Evolutionary conservation across 2,113 vertebrate species (phyloP).

Genomic region (Panthera leo): DNA sequence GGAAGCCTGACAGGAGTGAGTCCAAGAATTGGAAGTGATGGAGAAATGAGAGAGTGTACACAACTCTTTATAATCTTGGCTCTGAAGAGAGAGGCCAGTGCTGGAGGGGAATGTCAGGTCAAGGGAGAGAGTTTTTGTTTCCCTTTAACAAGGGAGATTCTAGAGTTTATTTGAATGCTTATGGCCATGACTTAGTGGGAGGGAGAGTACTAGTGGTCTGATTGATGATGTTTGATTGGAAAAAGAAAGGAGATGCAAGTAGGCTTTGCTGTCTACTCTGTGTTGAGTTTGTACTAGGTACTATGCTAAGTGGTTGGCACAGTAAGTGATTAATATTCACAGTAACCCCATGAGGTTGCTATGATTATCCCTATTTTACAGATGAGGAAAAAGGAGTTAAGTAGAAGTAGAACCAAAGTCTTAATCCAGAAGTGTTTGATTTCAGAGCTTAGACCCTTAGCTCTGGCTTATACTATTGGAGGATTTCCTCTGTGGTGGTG

Average conservation of each 20-base stretch:
- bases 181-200: neutral
- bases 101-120: neutral
- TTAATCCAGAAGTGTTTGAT: constrained; percentile 13
- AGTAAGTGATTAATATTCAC: neutral
- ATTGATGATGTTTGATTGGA: neutral
- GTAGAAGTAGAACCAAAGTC: neutral
- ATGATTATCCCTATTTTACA: neutral
- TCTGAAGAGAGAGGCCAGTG: neutral
- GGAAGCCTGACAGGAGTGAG: neutral
- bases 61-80: neutral
- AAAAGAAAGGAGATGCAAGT: neutral
- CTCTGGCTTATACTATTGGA: neutral
- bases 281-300: neutral
- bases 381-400: neutral
- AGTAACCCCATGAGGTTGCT: neutral
- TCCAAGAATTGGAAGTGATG: neutral
- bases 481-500: neutral
- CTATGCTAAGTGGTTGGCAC: neutral
- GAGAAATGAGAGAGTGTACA: neutral
- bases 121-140: neutral
- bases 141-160: neutral
- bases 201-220: neutral
- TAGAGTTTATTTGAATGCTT: neutral
- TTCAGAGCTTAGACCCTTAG: neutral
- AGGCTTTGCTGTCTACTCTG: neutral